These are phyloP conservation scores for Piprites chloris DNA, from an alignment of 2,113 vertebrate genomes.

Conservation along the genomic window DNA sequence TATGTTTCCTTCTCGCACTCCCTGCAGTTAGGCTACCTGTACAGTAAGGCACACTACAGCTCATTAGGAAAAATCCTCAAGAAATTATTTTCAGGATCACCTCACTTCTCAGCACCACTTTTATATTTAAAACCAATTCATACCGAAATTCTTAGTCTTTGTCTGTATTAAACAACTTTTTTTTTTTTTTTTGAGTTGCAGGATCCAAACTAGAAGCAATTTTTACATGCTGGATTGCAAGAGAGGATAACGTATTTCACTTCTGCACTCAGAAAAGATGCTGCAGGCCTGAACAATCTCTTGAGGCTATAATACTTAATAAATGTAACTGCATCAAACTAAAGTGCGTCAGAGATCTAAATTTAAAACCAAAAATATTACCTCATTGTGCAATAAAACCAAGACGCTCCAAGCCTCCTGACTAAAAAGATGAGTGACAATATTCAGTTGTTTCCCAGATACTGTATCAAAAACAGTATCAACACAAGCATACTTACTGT, in stretches of 20 bases:
- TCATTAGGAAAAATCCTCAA: not conserved
- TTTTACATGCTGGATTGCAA: not conserved
- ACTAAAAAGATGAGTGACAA: not conserved
- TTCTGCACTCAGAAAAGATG: not conserved
- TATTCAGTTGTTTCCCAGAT: not conserved
- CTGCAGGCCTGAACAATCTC: not conserved
- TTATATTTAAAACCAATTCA: not conserved
- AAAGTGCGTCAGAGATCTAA: not conserved
- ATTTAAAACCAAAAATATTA: not conserved
- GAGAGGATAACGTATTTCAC: not conserved
- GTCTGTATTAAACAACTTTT: not conserved
- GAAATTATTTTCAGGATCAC: not conserved
- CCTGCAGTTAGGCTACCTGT: not conserved
- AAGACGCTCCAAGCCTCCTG: not conserved
- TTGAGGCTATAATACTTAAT: not conserved
- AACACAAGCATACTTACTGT: conserved; percentile 64
- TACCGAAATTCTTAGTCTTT: not conserved
- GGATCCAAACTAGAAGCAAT: not conserved
- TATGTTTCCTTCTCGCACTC: not conserved
- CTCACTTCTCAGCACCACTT: not conserved
- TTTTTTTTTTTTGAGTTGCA: not conserved
- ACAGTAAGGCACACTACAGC: not conserved
- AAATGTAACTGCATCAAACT: not conserved
- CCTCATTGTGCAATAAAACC: not conserved
- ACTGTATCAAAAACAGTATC: not conserved